phyloP scores from a whole-genome alignment of 1,140 invertebrate genomes.

The Dendrolimus punctatus region DNA sequence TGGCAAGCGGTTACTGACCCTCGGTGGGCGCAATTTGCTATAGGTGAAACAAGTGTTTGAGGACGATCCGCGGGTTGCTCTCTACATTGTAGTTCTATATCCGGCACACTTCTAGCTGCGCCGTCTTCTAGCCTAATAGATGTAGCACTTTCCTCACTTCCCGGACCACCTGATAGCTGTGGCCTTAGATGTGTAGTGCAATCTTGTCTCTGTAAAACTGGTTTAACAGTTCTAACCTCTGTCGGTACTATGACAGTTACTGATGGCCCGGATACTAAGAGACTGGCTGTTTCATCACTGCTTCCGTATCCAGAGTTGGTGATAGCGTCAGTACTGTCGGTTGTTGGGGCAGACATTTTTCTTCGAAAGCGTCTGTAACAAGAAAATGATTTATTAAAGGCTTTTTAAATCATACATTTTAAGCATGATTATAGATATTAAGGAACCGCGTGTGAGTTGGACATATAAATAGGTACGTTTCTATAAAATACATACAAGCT shows the following conservation, averaged over 20 bases:
- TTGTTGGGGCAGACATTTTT: constrained; percentile 63
- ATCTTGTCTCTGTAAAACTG: constrained; percentile 87
- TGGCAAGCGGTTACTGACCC: constrained; percentile 75
- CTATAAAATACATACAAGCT: too few species aligned
- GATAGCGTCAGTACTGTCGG: constrained; percentile 67
- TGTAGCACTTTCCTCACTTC: constrained; percentile 84
- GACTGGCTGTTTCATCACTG: constrained; percentile 84
- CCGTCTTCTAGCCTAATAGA: constrained; percentile 75
- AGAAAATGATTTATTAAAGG: constrained; percentile 18
- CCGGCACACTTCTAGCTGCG: constrained; percentile 87
- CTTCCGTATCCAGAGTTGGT: constrained; percentile 78
- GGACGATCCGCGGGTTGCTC: constrained; percentile 63
- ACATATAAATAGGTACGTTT: too few species aligned
- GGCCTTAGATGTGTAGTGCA: constrained; percentile 82
- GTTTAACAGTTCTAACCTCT: constrained; percentile 74
- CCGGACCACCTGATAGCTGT: constrained; percentile 82
- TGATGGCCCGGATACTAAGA: constrained; percentile 74
- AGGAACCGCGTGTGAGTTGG: too few species aligned
- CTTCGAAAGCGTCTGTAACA: constrained; percentile 41
- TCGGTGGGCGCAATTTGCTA: constrained; percentile 70
- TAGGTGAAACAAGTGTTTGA: constrained; percentile 70
- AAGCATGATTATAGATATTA: too few species aligned
- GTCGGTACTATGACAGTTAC: constrained; percentile 65
- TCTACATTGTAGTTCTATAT: constrained; percentile 88
- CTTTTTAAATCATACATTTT: too few species aligned